Evolutionary conservation across 1,140 invertebrate genomes (phyloP).

Genomic region (Hyles vespertilio): DNA sequence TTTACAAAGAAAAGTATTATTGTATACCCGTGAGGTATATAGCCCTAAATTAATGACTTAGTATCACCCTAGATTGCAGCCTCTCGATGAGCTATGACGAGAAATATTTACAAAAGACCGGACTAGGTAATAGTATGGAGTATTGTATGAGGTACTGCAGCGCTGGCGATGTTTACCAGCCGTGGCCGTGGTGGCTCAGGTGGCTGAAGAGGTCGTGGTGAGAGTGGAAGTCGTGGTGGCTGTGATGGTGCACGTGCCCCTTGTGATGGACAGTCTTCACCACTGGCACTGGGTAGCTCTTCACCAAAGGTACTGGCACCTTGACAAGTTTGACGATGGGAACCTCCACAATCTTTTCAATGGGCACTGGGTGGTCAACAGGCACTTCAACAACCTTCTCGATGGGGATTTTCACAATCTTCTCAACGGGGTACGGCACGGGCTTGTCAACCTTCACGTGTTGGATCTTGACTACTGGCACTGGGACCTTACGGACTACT

Average conservation of each 20-base stretch:
- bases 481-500: slow-evolving; percentile 55
- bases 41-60: slow-evolving; percentile 70
- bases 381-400: slow-evolving; percentile 62
- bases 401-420: slow-evolving; percentile 60
- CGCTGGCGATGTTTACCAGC: slow-evolving; percentile 31
- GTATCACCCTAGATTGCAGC: slow-evolving; percentile 71
- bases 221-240: slow-evolving; percentile 3
- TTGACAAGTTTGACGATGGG: slow-evolving; percentile 58
- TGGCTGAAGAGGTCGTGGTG: too few relatives aligned
- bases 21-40: slow-evolving; percentile 19
- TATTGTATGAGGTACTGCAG: slow-evolving; percentile 16
- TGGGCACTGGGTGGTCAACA: slow-evolving; percentile 59
- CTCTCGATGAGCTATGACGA: slow-evolving; percentile 63
- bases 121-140: slow-evolving; percentile 26
- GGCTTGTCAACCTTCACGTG: slow-evolving; percentile 66
- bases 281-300: slow-evolving; percentile 59
- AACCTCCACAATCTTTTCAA: slow-evolving; percentile 63
- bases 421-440: slow-evolving; percentile 68
- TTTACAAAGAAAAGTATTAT: slow-evolving; percentile 53
- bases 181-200: slow-evolving; percentile 20
- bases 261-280: slow-evolving; percentile 67
- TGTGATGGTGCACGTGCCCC: slow-evolving; percentile 33
- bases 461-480: slow-evolving; percentile 66
- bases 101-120: slow-evolving; percentile 58
- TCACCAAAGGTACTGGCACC: slow-evolving; percentile 59